Evolutionary conservation across 2,797 vertebrate genomes (phyloP).

Genomic region (Microchirus variegatus): DNA sequence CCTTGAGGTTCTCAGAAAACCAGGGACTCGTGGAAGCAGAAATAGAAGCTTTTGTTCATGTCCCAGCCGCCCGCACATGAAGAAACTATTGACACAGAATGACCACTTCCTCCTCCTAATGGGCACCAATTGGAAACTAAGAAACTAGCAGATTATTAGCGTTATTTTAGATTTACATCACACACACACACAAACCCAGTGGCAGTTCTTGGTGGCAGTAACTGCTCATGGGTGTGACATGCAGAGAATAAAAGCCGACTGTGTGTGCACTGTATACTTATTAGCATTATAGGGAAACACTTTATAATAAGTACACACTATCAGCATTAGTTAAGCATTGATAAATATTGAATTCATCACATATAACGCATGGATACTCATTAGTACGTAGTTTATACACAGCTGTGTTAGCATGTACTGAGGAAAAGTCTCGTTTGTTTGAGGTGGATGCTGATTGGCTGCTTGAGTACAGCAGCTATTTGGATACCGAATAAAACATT

Average conservation of each 20-base stretch:
- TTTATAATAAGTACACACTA: too few relatives aligned
- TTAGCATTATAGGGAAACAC: too few relatives aligned
- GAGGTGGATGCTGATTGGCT: too few relatives aligned
- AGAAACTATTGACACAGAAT: not conserved
- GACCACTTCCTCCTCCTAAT: not conserved
- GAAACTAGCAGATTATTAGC: not conserved
- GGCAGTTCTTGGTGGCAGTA: slow-evolving; percentile 30
- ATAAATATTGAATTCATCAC: too few relatives aligned
- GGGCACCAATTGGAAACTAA: not conserved
- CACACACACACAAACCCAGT: not conserved
- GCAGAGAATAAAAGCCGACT: slow-evolving; percentile 28
- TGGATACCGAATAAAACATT: too few relatives aligned
- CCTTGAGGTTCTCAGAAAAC: not conserved
- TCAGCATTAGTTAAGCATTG: too few relatives aligned
- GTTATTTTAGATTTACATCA: slow-evolving; percentile 3
- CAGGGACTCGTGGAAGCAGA: not conserved
- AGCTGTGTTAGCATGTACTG: too few relatives aligned
- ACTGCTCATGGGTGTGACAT: slow-evolving; percentile 26
- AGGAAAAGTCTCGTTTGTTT: too few relatives aligned
- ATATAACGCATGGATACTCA: too few relatives aligned
- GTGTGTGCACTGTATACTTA: not conserved
- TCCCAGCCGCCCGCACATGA: not conserved
- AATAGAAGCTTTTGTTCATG: slow-evolving; percentile 5
- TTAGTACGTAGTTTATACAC: too few relatives aligned
- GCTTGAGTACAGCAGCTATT: too few relatives aligned